phyloP scores from a whole-genome alignment of 2,113 vertebrate genomes.

The Mesocricetus auratus region DNA sequence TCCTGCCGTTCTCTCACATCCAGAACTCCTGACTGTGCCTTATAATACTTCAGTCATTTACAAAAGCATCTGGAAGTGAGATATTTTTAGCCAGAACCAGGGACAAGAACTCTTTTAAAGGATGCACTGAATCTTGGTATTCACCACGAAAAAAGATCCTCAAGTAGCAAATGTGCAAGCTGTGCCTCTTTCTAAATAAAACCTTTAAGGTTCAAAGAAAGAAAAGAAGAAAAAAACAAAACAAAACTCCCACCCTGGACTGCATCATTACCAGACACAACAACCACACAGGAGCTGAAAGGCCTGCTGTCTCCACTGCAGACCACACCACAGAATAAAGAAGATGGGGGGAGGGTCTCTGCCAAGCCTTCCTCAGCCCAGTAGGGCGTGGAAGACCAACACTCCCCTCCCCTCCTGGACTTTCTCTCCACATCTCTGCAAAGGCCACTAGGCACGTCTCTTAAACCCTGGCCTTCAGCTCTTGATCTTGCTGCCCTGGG shows the following conservation, averaged over 20 bases:
- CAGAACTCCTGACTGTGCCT: constrained; percentile 55
- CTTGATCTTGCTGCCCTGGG: not conserved
- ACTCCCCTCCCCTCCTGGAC: not conserved
- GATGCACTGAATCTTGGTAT: constrained; percentile 46
- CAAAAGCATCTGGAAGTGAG: constrained; percentile 56
- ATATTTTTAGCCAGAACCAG: constrained; percentile 59
- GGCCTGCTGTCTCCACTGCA: constrained; percentile 41
- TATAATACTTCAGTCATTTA: constrained; percentile 59
- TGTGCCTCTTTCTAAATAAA: constrained; percentile 72
- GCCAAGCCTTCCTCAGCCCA: not conserved
- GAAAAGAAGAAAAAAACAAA: not conserved
- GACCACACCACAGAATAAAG: not conserved
- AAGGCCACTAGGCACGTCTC: not conserved
- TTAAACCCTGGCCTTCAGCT: constrained; percentile 56
- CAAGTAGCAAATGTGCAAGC: constrained; percentile 63
- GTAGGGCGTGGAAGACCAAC: not conserved
- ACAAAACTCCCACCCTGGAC: not conserved
- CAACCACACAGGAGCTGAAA: constrained; percentile 47
- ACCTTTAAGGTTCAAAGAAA: constrained; percentile 64
- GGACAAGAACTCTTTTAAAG: constrained; percentile 58
- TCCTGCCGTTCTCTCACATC: constrained; percentile 39
- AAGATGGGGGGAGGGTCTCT: not conserved
- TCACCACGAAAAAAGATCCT: constrained; percentile 63
- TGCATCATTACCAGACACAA: constrained; percentile 45
- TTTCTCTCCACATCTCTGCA: not conserved